These are phyloP conservation scores for Tinea pellionella DNA, from an alignment of 2,888 invertebrate species.

Conservation along the genomic window DNA sequence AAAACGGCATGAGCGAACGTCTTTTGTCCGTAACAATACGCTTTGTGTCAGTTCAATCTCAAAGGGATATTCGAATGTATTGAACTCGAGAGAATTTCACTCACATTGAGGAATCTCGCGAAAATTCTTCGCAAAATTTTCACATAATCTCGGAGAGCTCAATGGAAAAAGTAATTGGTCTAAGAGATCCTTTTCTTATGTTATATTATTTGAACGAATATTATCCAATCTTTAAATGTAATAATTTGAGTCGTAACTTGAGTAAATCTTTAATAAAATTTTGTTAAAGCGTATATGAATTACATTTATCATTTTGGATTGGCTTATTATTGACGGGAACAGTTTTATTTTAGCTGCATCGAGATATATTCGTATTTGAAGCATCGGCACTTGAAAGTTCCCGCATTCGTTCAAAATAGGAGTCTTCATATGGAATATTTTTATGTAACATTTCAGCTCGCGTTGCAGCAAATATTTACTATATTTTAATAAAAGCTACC, in stretches of 20 bases:
- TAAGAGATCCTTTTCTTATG: not conserved
- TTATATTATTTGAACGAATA: too few relatives aligned
- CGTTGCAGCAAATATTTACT: not conserved
- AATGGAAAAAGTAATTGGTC: slow-evolving; percentile 29
- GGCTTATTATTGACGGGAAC: not conserved
- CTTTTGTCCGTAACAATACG: slow-evolving; percentile 52
- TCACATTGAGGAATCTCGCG: slow-evolving; percentile 37
- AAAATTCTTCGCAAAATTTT: slow-evolving; percentile 36
- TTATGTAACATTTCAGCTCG: not conserved
- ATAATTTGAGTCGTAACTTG: too few relatives aligned
- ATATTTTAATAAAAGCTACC: not conserved
- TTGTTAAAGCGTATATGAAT: not conserved
- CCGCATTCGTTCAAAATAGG: not conserved
- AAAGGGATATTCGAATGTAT: slow-evolving; percentile 61
- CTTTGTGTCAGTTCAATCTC: slow-evolving; percentile 60
- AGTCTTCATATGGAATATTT: not conserved
- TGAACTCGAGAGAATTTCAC: slow-evolving; percentile 52
- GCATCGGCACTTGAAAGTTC: not conserved
- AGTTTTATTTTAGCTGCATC: not conserved
- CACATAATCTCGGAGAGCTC: slow-evolving; percentile 35
- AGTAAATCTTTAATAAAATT: too few relatives aligned
- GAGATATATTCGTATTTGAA: not conserved
- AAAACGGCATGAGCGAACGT: slow-evolving; percentile 45
- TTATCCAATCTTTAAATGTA: not conserved
- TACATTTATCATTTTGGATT: not conserved